Base-by-base conservation (phyloP, 2,797 vertebrate species). In the Pteropus rufus region DNA sequence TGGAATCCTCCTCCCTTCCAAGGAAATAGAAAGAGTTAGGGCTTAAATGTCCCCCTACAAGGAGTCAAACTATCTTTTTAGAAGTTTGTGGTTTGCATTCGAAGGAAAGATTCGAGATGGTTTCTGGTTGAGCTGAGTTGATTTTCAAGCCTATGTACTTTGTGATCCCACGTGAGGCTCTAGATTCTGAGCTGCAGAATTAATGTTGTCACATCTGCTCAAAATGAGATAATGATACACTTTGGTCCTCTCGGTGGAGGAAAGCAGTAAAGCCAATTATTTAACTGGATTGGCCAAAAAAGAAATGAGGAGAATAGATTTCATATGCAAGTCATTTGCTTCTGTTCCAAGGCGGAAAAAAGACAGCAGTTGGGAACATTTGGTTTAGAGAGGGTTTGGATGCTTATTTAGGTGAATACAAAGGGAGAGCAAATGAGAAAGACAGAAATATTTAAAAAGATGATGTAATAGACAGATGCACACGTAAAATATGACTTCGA, bases 391-490 rank as follows among this genome's bases (percentile, higher is more conserved):
- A 26, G 5, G n/a, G n/a, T 49, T 96, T 60, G 49, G 79, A 89
- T 4, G 52, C 69, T 94, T 88, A 95, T 96, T 84, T 77, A 65
- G 62, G 58, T 36, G 58, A 85, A 41, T 44, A 19, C 10, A 5
- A 70, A 52, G 34, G 18, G n/a, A n/a, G 14, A 80, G 16, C 29
- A 70, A 93, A 97, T 1, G 23, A 82, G 84, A 96, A 96, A 95
- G 52, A 89, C 3, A 91, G 62, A 85, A 87, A 96, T 80, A 69
- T 0, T 34, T 41, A 65, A 97, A 75, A 89, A 86, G 77, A 72
- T 91, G 69, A 89, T 29, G 65, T 62, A 91, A 97, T 56, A 41
- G 98, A 96, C 12, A 97, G 96, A 97, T 70, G 92, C 0, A 19
- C 21, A 12, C 0, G 0, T 82, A 72, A 89, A 95, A 96, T 56